phyloP scores from a whole-genome alignment of 2,113 vertebrate genomes.

The Catharus fuscescens region DNA sequence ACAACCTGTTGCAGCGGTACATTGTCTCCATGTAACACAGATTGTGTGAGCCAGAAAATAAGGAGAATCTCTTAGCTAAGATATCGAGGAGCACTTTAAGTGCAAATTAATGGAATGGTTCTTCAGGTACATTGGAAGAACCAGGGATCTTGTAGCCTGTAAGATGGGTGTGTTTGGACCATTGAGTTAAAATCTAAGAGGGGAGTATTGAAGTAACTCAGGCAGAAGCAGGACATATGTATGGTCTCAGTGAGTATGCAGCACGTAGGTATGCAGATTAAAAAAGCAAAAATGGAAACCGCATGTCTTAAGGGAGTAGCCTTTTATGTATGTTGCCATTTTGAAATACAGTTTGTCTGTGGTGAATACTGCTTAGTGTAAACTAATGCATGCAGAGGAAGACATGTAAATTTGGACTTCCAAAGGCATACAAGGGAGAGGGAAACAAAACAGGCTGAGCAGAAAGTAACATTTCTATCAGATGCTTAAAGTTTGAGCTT shows the following conservation, averaged over 20 bases:
- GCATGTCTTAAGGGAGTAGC: neutral
- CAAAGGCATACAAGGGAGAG: neutral
- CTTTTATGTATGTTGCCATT: neutral
- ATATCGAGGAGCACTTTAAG: neutral
- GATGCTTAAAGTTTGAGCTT: constrained; percentile 39
- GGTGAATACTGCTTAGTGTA: neutral
- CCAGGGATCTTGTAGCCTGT: neutral
- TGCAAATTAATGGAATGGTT: neutral
- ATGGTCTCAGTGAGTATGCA: neutral
- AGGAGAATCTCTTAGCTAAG: neutral
- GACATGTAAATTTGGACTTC: neutral
- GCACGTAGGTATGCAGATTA: neutral
- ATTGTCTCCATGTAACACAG: neutral
- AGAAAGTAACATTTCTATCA: constrained; percentile 18
- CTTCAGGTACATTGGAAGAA: neutral
- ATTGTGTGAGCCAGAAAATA: neutral
- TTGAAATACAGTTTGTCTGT: neutral
- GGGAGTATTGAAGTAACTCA: neutral
- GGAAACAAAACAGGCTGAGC: neutral
- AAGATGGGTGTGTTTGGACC: neutral
- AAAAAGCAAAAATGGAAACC: neutral
- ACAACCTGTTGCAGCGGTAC: neutral
- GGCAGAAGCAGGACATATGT: neutral
- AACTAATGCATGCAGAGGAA: neutral
- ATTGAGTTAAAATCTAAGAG: neutral